These are phyloP conservation scores for Nycticebus coucang DNA, from an alignment of 2,113 vertebrate species.

Conservation along the genomic window DNA sequence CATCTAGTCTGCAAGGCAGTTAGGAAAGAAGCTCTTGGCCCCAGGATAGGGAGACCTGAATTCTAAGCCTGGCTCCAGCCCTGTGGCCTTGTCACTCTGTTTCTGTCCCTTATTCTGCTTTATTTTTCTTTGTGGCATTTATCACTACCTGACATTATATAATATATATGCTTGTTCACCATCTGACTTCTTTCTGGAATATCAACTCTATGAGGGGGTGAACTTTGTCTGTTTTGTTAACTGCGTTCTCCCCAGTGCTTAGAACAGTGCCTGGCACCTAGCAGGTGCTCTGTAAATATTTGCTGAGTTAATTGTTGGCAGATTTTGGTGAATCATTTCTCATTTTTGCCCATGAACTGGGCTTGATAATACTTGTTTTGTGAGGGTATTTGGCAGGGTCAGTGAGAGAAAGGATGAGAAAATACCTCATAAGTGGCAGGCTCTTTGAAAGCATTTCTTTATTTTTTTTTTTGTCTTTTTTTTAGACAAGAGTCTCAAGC, in stretches of 20 bases:
- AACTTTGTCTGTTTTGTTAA: not conserved
- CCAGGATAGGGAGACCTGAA: not conserved
- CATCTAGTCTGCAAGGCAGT: not conserved
- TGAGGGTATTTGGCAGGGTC: not conserved
- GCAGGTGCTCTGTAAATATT: not conserved
- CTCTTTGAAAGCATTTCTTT: not conserved
- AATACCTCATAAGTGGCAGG: not conserved
- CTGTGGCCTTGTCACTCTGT: not conserved
- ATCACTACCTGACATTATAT: slow-evolving; percentile 19
- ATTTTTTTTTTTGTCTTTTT: too few relatives aligned
- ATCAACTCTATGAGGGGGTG: not conserved
- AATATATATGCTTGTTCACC: not conserved
- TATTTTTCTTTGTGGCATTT: slow-evolving; percentile 15
- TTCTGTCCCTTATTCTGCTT: not conserved
- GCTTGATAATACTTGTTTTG: not conserved
- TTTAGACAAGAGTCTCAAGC: too few relatives aligned
- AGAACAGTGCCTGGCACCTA: not conserved
- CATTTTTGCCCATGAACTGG: not conserved
- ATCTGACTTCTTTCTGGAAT: not conserved
- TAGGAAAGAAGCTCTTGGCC: not conserved
- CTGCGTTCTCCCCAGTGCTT: not conserved
- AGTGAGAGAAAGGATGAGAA: not conserved
- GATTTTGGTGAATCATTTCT: not conserved
- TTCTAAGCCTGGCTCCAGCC: not conserved
- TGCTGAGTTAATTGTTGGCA: not conserved